These are phyloP conservation scores for Urocynchramus pylzowi DNA, from an alignment of 2,113 vertebrate species.

Conservation along the genomic window DNA sequence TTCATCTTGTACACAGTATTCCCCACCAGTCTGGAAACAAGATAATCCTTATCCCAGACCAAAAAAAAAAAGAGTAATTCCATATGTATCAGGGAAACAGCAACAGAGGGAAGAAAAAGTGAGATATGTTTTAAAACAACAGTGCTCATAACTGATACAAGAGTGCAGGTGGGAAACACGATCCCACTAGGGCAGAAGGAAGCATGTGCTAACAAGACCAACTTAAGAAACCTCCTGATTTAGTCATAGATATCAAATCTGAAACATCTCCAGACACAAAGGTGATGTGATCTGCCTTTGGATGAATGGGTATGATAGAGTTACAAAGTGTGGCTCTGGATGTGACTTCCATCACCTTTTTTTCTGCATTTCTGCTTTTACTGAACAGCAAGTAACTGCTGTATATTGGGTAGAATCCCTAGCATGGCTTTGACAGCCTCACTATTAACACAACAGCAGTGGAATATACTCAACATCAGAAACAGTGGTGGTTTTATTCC, in stretches of 20 bases:
- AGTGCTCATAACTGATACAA: background rate
- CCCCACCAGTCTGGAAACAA: background rate
- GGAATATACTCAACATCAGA: background rate
- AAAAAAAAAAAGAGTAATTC: background rate
- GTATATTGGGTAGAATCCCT: background rate
- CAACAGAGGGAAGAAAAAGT: background rate
- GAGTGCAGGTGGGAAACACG: background rate
- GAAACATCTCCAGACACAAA: background rate
- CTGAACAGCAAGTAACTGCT: background rate
- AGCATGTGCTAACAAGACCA: background rate
- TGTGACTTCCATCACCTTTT: background rate
- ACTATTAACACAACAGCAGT: background rate
- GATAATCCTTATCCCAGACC: background rate
- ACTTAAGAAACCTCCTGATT: background rate
- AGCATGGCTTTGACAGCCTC: background rate
- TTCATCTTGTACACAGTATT: background rate
- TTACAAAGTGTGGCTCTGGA: background rate
- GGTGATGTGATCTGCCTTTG: background rate
- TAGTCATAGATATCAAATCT: background rate
- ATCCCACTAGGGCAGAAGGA: background rate
- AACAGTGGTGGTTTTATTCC: accelerated
- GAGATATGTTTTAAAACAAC: background rate
- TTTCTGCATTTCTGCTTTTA: background rate
- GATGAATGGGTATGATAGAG: background rate
- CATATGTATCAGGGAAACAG: background rate